Evolutionary conservation across 2,888 invertebrate species (phyloP), one percentile per base, ranked within the genome.

Genomic region (Eupelmus urozonus): DNA sequence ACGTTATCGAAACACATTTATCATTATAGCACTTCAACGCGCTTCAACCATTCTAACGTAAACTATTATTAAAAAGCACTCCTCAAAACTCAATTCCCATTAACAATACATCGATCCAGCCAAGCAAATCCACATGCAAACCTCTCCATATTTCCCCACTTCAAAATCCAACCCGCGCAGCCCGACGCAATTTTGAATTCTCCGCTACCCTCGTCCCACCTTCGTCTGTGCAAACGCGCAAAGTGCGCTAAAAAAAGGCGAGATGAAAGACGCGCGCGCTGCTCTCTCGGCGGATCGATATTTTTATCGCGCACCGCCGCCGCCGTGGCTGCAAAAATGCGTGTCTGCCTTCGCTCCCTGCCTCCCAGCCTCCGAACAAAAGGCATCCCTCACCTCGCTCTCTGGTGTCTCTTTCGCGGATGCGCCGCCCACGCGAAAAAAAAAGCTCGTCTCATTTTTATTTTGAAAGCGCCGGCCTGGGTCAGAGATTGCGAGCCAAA

Each of bases 271-370:
- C 11, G n/a, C 45, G 23, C n/a, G 40, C 40, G 5, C 9, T 25
- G 18, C 29, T 20, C 23, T n/a, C 45, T 20, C n/a, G n/a, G 65
- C n/a, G 45, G 42, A 71, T 65, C 74, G 51, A 74, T 59, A 66
- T 59, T 49, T 74, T 66, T 74, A 66, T 74, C 57, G 49, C 57
- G n/a, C 55, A 27, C 18, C 34, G 20, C 18, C 34, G 34, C n/a
- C n/a, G 34, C 34, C 3, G 9, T 5, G 34, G 34, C 34, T 4
- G n/a, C 25, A 71, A 59, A 70, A 60, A 70, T 29, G 29, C 25
- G 1, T n/a, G n/a, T 18, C 18, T 49, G n/a, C 51, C 16, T 20
- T 51, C 34, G 20, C 69, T 69, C 42, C 7, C 5, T n/a, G n/a
- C n/a, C 66, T 25, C 25, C 23, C 13, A 27, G 18, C 51, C 51